phyloP scores from a whole-genome alignment of 2,113 vertebrate genomes.

The Ceyx cyanopectus region DNA sequence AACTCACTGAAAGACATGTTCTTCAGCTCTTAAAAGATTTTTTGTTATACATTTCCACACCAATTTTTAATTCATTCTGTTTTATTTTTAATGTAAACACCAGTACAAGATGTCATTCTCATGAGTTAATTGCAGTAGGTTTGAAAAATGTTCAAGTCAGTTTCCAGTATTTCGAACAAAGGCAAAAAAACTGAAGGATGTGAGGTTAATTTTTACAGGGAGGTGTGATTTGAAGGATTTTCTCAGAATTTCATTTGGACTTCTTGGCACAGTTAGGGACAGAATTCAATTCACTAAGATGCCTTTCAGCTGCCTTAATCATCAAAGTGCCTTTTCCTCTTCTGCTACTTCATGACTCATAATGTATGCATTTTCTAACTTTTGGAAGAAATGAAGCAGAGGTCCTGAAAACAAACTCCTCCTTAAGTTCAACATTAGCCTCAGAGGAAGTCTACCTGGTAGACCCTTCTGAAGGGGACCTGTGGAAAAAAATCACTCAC shows the following conservation, averaged over 20 bases:
- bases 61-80: neutral
- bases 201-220: neutral
- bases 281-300: neutral
- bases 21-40: neutral
- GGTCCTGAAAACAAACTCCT: conserved; percentile 22
- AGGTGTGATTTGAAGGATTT: conserved; percentile 12
- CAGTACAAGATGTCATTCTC: neutral
- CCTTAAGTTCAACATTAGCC: neutral
- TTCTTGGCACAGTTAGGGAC: neutral
- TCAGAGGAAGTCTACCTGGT: neutral
- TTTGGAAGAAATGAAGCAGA: conserved; percentile 31
- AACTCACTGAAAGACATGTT: neutral
- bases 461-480: neutral
- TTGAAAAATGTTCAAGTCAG: neutral
- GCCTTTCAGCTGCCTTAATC: conserved; percentile 26
- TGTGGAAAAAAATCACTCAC: conserved; percentile 40
- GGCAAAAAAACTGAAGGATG: neutral
- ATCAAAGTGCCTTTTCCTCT: conserved; percentile 6
- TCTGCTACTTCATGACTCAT: conserved; percentile 16
- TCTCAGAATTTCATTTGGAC: neutral
- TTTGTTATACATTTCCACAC: neutral
- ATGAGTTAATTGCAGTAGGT: neutral
- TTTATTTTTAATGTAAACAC: neutral
- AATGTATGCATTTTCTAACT: conserved; percentile 21
- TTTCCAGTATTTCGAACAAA: neutral